Conservation (phyloP, 2,888 invertebrate genomes). For the Amblyjoppa fuscipennis region DNA sequence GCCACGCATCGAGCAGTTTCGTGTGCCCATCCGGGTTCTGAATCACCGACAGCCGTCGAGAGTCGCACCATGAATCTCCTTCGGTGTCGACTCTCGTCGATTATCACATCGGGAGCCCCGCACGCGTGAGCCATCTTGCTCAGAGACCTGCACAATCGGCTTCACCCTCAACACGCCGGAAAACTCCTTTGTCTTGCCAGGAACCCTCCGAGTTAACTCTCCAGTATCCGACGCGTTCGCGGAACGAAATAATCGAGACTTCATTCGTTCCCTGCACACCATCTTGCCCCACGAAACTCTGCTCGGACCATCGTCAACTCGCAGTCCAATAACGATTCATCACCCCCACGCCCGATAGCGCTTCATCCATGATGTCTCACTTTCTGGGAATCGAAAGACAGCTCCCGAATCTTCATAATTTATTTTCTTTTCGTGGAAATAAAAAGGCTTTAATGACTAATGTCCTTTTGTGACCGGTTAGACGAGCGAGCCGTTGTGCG, state of each 20-base stretch:
- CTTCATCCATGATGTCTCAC: background rate
- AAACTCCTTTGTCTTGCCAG: constrained; percentile 41
- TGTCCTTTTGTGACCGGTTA: background rate
- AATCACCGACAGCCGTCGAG: constrained; percentile 78
- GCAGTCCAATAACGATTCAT: constrained; percentile 31
- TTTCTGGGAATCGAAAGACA: constrained; percentile 32
- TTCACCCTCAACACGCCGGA: constrained; percentile 28
- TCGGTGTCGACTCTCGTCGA: constrained; percentile 75
- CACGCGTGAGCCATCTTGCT: constrained; percentile 61
- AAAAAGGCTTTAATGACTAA: constrained; percentile 5
- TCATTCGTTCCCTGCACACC: constrained; percentile 27
- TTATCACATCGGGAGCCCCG: constrained; percentile 71
- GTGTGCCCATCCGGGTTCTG: constrained; percentile 69
- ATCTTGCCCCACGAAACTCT: background rate
- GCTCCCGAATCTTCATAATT: constrained; percentile 12
- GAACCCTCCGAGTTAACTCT: constrained; percentile 23
- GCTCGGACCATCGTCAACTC: background rate
- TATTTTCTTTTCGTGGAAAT: constrained; percentile 27
- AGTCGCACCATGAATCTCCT: constrained; percentile 79
- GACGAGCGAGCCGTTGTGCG: background rate
- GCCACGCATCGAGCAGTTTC: constrained; percentile 1
- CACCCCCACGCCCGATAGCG: constrained; percentile 5
- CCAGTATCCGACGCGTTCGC: constrained; percentile 38
- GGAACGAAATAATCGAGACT: constrained; percentile 54
- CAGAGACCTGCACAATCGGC: constrained; percentile 48